These are phyloP conservation scores for Erebia epiphron DNA, from an alignment of 2,888 invertebrate species.

Conservation along the genomic window DNA sequence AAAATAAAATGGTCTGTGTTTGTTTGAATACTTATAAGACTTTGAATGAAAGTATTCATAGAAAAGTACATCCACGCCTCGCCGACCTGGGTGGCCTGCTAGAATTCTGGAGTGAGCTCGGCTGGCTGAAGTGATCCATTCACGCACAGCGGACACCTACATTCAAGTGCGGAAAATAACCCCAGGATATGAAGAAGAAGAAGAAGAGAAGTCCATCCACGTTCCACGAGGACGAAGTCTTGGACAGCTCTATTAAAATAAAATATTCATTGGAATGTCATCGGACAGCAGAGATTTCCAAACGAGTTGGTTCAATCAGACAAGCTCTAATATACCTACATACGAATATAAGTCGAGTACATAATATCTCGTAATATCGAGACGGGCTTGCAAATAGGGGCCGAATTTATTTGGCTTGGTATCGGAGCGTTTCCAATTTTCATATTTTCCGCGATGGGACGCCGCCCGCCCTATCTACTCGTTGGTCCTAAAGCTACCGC, in stretches of 20 bases:
- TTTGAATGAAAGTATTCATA: too few species aligned
- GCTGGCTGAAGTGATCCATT: too few species aligned
- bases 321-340: conserved; percentile 22
- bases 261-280: conserved; percentile 9
- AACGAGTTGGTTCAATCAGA: conserved; percentile 36
- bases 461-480: conserved; percentile 47
- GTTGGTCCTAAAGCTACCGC: conserved; percentile 61
- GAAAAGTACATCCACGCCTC: too few species aligned
- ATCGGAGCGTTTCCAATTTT: conserved; percentile 75
- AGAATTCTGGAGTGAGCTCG: too few species aligned
- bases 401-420: conserved; percentile 69
- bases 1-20: too few species aligned
- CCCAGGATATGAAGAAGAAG: too few species aligned
- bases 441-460: conserved; percentile 72
- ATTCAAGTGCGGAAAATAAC: too few species aligned
- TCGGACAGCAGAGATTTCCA: conserved; percentile 24
- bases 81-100: too few species aligned
- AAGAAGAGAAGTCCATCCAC: too few species aligned
- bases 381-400: conserved; percentile 66
- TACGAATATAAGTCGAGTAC: conserved; percentile 22
- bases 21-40: too few species aligned
- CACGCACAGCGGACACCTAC: too few species aligned
- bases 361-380: conserved; percentile 22
- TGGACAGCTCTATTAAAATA: background rate
- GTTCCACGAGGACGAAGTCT: too few species aligned